These are phyloP conservation scores for Leptestheria dahalacensis DNA, from an alignment of 1,140 invertebrate species.

Conservation along the genomic window DNA sequence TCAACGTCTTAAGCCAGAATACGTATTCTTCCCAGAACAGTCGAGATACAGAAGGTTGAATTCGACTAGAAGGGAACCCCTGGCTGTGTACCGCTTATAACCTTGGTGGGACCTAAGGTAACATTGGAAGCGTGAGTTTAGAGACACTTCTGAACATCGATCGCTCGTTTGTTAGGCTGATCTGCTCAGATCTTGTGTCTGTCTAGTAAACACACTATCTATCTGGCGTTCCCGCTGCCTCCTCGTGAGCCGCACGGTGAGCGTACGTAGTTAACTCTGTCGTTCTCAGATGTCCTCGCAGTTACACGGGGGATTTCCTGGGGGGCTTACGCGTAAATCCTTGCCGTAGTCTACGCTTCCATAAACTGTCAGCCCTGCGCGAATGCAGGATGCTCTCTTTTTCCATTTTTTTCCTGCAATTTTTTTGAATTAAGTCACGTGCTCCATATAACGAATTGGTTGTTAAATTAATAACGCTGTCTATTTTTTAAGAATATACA, in stretches of 20 bases:
- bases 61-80: background rate
- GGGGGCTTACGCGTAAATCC: slow-evolving; percentile 4
- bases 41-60: background rate
- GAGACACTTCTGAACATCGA: slow-evolving; percentile 16
- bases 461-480: background rate
- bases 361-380: slow-evolving; percentile 2
- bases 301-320: background rate
- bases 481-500: background rate
- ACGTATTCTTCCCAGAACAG: background rate
- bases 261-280: background rate
- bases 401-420: background rate
- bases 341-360: slow-evolving; percentile 5
- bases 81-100: background rate
- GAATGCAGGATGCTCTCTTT: slow-evolving; percentile 12
- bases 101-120: background rate
- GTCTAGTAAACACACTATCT: slow-evolving; percentile 7
- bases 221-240: slow-evolving; percentile 13
- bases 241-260: slow-evolving; percentile 13
- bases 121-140: slow-evolving; percentile 10
- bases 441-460: background rate
- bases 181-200: slow-evolving; percentile 15
- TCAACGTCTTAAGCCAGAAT: background rate
- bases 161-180: slow-evolving; percentile 15
- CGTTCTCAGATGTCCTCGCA: slow-evolving; percentile 8
- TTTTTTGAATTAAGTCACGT: background rate